Evolutionary conservation across 2,113 vertebrate genomes (phyloP).

Genomic region (Chrysochloris asiatica): DNA sequence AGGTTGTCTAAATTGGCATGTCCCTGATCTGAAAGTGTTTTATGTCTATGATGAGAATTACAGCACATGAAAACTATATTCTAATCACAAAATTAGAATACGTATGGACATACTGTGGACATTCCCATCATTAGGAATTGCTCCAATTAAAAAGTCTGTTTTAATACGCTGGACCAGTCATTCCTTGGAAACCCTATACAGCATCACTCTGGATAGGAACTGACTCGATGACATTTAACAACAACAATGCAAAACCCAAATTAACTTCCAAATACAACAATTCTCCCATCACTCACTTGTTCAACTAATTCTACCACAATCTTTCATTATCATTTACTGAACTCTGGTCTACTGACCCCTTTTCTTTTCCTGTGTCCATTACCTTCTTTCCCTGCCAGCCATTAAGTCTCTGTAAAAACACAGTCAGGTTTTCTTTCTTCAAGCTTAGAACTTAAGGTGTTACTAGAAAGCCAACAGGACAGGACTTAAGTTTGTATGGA

Average conservation of each 20-base stretch:
- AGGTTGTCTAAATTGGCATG: neutral
- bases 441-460: too few relatives aligned
- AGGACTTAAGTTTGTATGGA: neutral
- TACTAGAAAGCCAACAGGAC: too few relatives aligned
- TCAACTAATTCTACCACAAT: rapidly evolving
- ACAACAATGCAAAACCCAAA: too few relatives aligned
- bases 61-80: neutral
- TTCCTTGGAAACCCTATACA: too few relatives aligned
- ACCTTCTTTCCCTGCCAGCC: neutral
- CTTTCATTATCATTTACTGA: neutral
- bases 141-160: neutral
- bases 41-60: neutral
- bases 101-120: neutral
- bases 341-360: neutral
- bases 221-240: too few relatives aligned
- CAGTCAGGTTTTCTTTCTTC: neutral
- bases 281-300: neutral
- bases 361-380: neutral
- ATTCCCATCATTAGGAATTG: neutral
- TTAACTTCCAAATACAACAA: neutral
- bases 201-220: too few relatives aligned
- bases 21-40: neutral
- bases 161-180: too few relatives aligned
- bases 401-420: neutral
- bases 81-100: neutral